Evolutionary conservation across 1,140 invertebrate genomes (phyloP).

Genomic region (Drosophila nikananu): DNA sequence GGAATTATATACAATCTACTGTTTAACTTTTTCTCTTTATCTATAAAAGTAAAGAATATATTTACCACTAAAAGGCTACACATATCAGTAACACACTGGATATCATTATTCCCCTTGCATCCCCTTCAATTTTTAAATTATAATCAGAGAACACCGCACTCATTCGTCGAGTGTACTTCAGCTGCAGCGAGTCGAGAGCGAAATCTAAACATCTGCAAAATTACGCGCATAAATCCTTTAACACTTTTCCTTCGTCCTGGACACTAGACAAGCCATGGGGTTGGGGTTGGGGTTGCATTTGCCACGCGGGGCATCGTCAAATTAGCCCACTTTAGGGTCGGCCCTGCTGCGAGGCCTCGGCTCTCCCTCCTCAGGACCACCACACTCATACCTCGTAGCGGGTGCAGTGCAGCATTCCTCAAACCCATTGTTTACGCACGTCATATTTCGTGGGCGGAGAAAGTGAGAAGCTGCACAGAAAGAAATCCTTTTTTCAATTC

Average conservation of each 20-base stretch:
- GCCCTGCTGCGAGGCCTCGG: slow-evolving; percentile 38
- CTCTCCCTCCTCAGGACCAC: not conserved
- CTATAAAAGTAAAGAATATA: not conserved
- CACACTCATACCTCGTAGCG: slow-evolving; percentile 38
- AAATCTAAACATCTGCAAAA: slow-evolving; percentile 84
- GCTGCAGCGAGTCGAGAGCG: slow-evolving; percentile 20
- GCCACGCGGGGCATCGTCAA: slow-evolving; percentile 70
- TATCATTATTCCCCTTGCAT: not conserved
- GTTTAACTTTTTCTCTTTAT: not conserved
- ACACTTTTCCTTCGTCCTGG: slow-evolving; percentile 63
- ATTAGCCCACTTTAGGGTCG: slow-evolving; percentile 75
- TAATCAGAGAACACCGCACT: not conserved
- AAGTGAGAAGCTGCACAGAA: not conserved
- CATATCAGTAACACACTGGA: not conserved
- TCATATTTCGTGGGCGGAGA: slow-evolving; percentile 18
- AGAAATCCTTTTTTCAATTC: not conserved
- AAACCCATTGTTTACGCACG: slow-evolving; percentile 69
- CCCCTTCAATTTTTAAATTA: not conserved
- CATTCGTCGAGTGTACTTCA: slow-evolving; percentile 20
- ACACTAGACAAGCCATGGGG: slow-evolving; percentile 33
- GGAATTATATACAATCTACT: too few relatives aligned
- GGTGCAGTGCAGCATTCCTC: slow-evolving; percentile 52
- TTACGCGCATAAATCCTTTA: slow-evolving; percentile 84
- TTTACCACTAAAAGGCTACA: not conserved
- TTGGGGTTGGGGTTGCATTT: slow-evolving; percentile 65